Evolutionary conservation across 2,888 invertebrate genomes (phyloP), one percentile per base, ranked within the genome.

Genomic region (Drosophila kuntzei): DNA sequence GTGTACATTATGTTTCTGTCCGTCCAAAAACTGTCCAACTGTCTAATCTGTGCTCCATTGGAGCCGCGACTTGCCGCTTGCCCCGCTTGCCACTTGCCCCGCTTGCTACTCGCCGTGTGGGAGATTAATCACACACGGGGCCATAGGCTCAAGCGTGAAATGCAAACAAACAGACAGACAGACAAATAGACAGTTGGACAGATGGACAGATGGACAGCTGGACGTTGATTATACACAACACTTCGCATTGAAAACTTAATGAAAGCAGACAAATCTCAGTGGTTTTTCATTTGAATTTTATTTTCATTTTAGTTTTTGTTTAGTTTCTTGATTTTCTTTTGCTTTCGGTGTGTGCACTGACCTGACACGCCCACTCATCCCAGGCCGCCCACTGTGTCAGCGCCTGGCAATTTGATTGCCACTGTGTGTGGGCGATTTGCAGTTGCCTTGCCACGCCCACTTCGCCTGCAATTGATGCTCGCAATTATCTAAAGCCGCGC

Each of bases 401-500:
- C 67, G 71, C 67, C 86, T 80, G 86, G 88, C 83, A 81, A 82
- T 82, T 83, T 83, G 79, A 76, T 81, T 87, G 76, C 84, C 69
- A 73, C 84, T 70, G 59, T 78, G 71, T 71, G 86, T 80, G 86
- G 78, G 80, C 78, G 84, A 44, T 44, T 34, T 59, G 47, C 39
- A 29, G 46, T 62, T 61, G 62, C 18, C 47, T 34, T 50, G 41
- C 47, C 54, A 22, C n/a, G 27, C 36, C 47, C 46, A 50, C 36
- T 25, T 34, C 51, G 44, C 54, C 61, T 53, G 88, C 83, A 77
- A 83, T 77, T 88, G 87, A 83, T 86, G 87, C 89, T 73, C 62
- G 84, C 87, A 84, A 84, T 84, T 84, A 84, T 88, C 83, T 78
- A 86, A 82, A 82, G 80, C 80, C 74, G 71, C 78, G 68, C 87